These are phyloP conservation scores for Callospermophilus lateralis DNA, from an alignment of 2,113 vertebrate species.

Conservation along the genomic window DNA sequence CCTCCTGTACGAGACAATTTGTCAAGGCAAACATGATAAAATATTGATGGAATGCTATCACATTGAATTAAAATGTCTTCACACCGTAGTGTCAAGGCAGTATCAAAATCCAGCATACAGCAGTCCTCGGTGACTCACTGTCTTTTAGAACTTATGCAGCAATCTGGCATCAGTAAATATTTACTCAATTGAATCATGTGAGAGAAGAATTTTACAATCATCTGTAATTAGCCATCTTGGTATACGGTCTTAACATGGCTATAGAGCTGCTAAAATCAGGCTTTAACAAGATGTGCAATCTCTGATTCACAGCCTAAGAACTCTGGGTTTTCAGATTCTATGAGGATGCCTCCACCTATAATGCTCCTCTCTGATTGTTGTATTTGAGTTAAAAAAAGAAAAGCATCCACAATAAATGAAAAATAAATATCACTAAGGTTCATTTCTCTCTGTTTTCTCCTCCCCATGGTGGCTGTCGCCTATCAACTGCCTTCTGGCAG, in stretches of 20 bases:
- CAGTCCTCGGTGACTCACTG: background rate
- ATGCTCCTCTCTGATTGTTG: background rate
- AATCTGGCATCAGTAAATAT: slow-evolving; percentile 67
- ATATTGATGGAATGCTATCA: slow-evolving; percentile 62
- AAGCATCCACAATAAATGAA: background rate
- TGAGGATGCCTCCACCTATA: background rate
- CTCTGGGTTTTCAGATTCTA: background rate
- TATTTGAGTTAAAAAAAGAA: background rate
- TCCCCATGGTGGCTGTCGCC: background rate
- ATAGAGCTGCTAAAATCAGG: background rate
- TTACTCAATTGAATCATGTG: slow-evolving; percentile 39
- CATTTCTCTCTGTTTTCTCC: slow-evolving; percentile 37
- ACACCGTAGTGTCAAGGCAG: background rate
- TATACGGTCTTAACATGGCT: background rate
- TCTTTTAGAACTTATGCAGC: background rate
- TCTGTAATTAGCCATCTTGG: slow-evolving; percentile 42
- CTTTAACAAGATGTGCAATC: background rate
- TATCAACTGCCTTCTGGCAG: slow-evolving; percentile 44
- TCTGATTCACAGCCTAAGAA: background rate
- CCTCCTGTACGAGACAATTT: slow-evolving; percentile 49
- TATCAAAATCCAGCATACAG: background rate
- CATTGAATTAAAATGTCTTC: slow-evolving; percentile 56
- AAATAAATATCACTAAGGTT: background rate
- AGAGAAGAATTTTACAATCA: slow-evolving; percentile 33
- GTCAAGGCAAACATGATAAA: slow-evolving; percentile 60